Evolutionary conservation across 2,888 invertebrate species (phyloP).

Genomic region (Parnassius mnemosyne): DNA sequence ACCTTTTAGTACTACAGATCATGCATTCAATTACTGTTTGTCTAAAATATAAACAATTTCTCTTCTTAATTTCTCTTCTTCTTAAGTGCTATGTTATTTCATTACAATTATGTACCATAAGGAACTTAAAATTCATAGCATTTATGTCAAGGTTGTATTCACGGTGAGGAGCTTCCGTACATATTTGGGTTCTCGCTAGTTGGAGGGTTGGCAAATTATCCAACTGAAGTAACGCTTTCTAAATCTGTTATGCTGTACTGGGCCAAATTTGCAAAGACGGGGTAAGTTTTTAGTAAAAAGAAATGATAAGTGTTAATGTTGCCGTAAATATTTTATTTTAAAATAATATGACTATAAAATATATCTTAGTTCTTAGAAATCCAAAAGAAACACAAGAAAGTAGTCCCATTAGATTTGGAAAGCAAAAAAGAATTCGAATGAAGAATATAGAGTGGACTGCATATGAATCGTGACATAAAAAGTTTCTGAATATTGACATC

Average conservation of each 20-base stretch:
- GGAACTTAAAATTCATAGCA: not conserved
- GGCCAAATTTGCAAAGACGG: constrained; percentile 95
- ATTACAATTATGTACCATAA: no score
- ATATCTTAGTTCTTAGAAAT: constrained; percentile 80
- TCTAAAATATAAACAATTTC: not conserved
- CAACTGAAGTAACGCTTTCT: constrained; percentile 91
- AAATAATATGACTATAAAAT: no score
- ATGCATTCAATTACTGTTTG: not conserved
- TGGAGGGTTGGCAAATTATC: constrained; percentile 91
- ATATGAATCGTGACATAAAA: constrained; percentile 96
- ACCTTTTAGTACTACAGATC: not conserved
- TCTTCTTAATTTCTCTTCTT: no score
- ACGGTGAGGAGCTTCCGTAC: constrained; percentile 95
- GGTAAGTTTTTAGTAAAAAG: constrained; percentile 77
- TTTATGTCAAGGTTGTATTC: constrained; percentile 91
- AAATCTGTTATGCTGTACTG: constrained; percentile 95
- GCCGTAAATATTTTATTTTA: no score
- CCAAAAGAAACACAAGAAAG: constrained; percentile 92
- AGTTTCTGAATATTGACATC: constrained; percentile 93
- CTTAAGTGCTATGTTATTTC: not conserved
- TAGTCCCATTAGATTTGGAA: constrained; percentile 82
- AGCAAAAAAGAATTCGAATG: constrained; percentile 89
- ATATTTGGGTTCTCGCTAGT: constrained; percentile 96
- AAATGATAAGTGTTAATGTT: no score
- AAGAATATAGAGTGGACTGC: constrained; percentile 96